These are phyloP conservation scores for Pimephales promelas DNA, from an alignment of 2,113 vertebrate species.

Conservation along the genomic window DNA sequence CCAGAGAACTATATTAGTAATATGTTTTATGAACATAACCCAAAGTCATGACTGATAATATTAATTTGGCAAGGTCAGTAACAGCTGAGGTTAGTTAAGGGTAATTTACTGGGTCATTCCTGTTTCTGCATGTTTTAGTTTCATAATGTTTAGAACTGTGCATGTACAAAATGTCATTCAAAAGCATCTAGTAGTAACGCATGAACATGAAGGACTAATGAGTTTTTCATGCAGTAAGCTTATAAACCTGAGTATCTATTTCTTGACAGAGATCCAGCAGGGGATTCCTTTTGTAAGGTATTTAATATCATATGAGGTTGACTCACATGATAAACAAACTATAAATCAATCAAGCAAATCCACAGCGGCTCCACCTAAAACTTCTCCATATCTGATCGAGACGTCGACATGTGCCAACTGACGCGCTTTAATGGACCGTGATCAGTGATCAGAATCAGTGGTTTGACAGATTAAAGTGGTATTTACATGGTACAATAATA, in stretches of 20 bases:
- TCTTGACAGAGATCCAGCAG: neutral
- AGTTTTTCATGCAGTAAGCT: neutral
- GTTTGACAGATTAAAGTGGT: neutral
- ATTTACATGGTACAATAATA: neutral
- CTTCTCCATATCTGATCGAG: neutral
- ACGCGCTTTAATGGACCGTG: neutral
- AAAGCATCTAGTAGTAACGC: neutral
- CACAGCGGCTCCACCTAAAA: neutral
- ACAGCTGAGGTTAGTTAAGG: neutral
- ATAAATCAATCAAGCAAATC: neutral
- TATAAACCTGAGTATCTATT: neutral
- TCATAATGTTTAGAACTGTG: neutral
- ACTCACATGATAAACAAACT: neutral
- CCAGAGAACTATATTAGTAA: neutral
- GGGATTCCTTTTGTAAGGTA: neutral
- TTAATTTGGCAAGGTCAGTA: neutral
- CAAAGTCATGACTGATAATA: neutral
- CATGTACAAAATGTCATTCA: neutral
- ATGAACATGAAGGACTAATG: neutral
- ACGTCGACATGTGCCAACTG: neutral
- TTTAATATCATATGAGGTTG: neutral
- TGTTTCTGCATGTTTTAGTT: neutral
- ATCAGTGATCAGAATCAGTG: neutral
- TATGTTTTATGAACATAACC: neutral
- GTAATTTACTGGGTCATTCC: conserved; percentile 16